Percentiles rank a stretch among this genome's conserved stretches.
Conservation (phyloP, 1,140 invertebrate species). For the Pteromalus puparum region DNA sequence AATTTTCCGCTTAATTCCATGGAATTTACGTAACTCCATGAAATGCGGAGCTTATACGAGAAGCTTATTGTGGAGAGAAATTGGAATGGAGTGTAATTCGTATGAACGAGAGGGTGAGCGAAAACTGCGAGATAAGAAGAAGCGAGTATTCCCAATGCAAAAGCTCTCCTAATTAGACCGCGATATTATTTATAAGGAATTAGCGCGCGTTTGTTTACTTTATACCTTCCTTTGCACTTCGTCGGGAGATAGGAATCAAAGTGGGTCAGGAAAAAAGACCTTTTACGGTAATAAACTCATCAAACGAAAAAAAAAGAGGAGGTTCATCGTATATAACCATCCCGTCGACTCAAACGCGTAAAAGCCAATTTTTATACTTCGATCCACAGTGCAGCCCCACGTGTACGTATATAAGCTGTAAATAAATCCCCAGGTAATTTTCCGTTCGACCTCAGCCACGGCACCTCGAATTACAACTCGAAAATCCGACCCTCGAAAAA, state of each 20-base stretch:
- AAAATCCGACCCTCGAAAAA: constrained; percentile 42
- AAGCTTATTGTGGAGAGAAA: neutral
- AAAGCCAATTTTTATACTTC: constrained; percentile 21
- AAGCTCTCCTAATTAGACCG: neutral
- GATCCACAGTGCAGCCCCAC: neutral
- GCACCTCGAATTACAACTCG: constrained; percentile 35
- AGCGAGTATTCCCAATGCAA: neutral
- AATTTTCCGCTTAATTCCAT: constrained; percentile 27
- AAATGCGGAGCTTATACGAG: constrained; percentile 16
- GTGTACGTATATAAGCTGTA: neutral
- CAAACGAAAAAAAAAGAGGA: neutral
- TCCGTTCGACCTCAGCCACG: neutral
- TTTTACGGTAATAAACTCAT: constrained; percentile 26
- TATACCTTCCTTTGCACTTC: neutral
- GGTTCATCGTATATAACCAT: no score
- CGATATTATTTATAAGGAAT: neutral
- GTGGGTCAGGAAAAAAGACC: neutral
- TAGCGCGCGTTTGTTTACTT: neutral
- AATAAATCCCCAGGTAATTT: neutral
- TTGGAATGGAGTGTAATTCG: constrained; percentile 4
- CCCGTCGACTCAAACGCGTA: neutral
- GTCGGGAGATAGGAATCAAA: neutral
- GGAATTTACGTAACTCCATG: constrained; percentile 25
- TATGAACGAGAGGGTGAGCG: neutral
- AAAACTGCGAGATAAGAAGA: neutral